Percentiles rank a stretch among this genome's conserved stretches.
Conservation (phyloP, 2,113 vertebrate genomes). For the Phaethon lepturus region DNA sequence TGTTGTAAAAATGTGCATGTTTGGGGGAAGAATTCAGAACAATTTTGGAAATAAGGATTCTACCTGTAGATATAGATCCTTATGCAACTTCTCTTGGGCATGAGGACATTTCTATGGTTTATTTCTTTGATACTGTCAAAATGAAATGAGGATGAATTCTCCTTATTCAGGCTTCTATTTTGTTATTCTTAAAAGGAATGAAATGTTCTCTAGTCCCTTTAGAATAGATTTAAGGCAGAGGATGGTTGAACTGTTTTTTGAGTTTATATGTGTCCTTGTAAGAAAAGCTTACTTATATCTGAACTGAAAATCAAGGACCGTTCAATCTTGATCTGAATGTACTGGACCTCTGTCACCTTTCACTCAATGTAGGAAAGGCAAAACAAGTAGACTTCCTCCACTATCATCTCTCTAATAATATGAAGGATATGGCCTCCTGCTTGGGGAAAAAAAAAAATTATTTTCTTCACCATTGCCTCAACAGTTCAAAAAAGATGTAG, state of each 20-base stretch:
- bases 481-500: background rate
- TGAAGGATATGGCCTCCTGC: background rate
- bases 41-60: background rate
- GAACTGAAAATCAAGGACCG: background rate
- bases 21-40: background rate
- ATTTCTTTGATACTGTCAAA: background rate
- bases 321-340: background rate
- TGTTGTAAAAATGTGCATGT: background rate
- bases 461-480: background rate
- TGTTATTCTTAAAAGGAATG: background rate
- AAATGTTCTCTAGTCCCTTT: background rate
- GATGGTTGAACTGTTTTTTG: background rate
- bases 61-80: background rate
- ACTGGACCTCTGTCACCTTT: background rate
- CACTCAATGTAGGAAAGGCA: background rate
- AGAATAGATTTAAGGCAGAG: background rate
- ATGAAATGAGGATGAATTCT: background rate
- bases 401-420: background rate
- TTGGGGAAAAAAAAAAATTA: background rate
- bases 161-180: background rate
- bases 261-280: background rate
- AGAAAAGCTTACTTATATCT: background rate
- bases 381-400: background rate
- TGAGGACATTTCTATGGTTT: background rate
- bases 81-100: background rate